phyloP scores from a whole-genome alignment of 2,888 invertebrate genomes.

The Galerucella nymphaeae region DNA sequence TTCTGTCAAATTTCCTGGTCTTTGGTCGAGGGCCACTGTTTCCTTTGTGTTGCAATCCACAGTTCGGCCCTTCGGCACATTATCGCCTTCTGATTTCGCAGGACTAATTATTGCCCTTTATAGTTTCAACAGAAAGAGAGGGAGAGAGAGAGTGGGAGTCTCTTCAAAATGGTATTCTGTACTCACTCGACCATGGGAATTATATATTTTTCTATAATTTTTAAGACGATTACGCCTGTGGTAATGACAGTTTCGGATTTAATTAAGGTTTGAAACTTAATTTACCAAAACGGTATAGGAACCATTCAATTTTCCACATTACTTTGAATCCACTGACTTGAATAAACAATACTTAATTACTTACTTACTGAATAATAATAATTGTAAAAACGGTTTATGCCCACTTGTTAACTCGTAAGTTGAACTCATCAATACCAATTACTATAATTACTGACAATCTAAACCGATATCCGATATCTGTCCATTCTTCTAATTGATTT shows the following conservation, averaged over 20 bases:
- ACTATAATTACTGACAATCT: constrained; percentile 56
- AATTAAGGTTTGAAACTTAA: constrained; percentile 4
- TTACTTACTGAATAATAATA: too few species aligned
- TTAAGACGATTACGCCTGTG: constrained; percentile 24
- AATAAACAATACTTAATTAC: background rate
- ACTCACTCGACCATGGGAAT: constrained; percentile 33
- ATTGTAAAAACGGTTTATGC: background rate
- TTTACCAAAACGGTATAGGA: background rate
- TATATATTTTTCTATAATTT: constrained; percentile 31
- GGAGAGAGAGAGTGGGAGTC: constrained; percentile 10
- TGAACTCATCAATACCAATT: constrained; percentile 58
- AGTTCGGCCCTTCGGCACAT: constrained; percentile 52
- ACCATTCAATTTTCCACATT: constrained; percentile 10
- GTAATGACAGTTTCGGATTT: constrained; percentile 23
- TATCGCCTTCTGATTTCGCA: constrained; percentile 59
- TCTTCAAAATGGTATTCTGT: constrained; percentile 24
- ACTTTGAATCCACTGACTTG: constrained; percentile 14
- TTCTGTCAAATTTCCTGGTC: constrained; percentile 64
- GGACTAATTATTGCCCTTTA: constrained; percentile 55
- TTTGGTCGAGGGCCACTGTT: constrained; percentile 60
- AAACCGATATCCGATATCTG: constrained; percentile 45
- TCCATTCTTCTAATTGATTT: constrained; percentile 55
- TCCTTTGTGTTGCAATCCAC: constrained; percentile 61
- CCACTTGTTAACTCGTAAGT: background rate
- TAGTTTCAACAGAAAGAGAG: constrained; percentile 29